These are phyloP conservation scores for Mastigias papua DNA, from an alignment of 30 jellyfish, hydroid and myxozoan species.

Conservation along the genomic window DNA sequence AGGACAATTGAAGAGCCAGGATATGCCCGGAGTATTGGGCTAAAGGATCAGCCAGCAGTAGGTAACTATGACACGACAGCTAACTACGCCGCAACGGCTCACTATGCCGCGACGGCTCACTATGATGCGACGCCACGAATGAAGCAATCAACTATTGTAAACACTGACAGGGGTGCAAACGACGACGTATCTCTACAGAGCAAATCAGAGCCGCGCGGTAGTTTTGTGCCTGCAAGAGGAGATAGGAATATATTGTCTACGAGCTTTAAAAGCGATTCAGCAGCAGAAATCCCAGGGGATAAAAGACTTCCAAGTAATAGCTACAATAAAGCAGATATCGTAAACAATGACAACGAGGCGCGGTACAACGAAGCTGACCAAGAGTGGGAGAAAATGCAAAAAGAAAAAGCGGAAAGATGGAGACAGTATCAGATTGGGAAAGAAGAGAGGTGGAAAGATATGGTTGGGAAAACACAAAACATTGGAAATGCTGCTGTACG, in stretches of 20 bases:
- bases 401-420: slow-evolving; percentile 60
- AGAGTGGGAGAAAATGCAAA: slow-evolving; percentile 63
- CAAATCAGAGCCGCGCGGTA: background rate
- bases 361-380: slow-evolving; percentile 1
- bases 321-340: slow-evolving; percentile 47
- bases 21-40: background rate
- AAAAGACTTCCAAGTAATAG: slow-evolving; percentile 24
- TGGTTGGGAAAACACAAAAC: background rate
- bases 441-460: slow-evolving; percentile 56
- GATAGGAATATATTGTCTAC: background rate
- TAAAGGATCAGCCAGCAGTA: background rate
- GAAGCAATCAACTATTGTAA: slow-evolving; percentile 31
- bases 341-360: background rate
- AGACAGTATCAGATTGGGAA: slow-evolving; percentile 25
- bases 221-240: background rate
- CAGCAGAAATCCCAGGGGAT: background rate
- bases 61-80: background rate
- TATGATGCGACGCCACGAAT: slow-evolving; percentile 35
- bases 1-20: slow-evolving; percentile 4
- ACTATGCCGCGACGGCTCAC: too few relatives aligned
- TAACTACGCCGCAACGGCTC: too few relatives aligned
- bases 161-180: background rate
- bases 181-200: background rate
- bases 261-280: background rate
- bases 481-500: background rate